Base-by-base conservation (phyloP, 1,140 invertebrate genomes). In the Bombus impatiens region DNA sequence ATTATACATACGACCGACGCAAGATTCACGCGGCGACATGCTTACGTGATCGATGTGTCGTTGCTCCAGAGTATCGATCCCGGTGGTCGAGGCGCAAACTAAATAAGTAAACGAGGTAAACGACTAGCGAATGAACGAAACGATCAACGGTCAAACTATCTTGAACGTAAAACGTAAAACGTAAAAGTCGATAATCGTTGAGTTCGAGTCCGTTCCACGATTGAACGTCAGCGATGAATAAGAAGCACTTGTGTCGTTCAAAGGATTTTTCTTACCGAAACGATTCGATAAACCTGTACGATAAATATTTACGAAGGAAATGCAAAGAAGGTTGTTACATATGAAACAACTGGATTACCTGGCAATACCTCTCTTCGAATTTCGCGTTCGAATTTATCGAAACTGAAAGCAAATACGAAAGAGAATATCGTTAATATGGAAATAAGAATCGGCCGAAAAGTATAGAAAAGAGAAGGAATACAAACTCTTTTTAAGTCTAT, bases 51-150 rank as follows among this genome's bases (percentile, higher is more conserved):
- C 88, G 78, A 88, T 90, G 65, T 91, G 90, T 91, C 90, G 88
- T 89, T 91, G 90, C 86, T 84, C 88, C 78, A 86, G 59, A 28
- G 68, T 80, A 88, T 91, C 82, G 84, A 91, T 85, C 83, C 18
- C 22, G 22, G 6, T 32, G 32, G 59, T 3, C 22, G 1, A 42
- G 79, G 40, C 71, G 40, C 32, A 32, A 68, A n/a, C 32, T 71
- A 72, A 87, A 87, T 82, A 88, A 86, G 74, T 83, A 83, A 89
- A 77, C 65, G 35, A 62, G 44, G 47, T 53, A 78, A 76, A 47
- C 28, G 72, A 80, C 77, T 42, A 85, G 67, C 32, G 10, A 70
- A 59, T 3, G 32, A 72, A 9, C 44, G 53, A 68, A 53, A 59
- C 40, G 13, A 82, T 75, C 40, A 9, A 42, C 40, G 37, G 35